Evolutionary conservation across 1,140 invertebrate genomes (phyloP).

Genomic region (Hydropsyche tenuis): DNA sequence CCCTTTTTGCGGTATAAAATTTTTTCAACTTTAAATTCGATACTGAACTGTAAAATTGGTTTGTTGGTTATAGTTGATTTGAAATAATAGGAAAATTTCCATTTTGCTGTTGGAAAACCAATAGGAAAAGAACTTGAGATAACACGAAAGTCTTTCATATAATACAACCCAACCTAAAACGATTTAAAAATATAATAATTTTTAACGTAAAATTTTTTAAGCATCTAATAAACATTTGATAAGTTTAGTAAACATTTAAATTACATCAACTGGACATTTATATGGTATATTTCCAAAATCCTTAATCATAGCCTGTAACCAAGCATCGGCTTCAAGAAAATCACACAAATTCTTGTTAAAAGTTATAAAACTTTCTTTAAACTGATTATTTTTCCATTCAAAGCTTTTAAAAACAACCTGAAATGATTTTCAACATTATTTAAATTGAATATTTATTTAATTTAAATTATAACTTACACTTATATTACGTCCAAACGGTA

Average conservation of each 20-base stretch:
- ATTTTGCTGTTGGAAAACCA: no score
- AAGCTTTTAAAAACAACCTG: constrained; percentile 8
- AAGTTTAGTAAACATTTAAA: no score
- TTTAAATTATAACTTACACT: no score
- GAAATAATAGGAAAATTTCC: no score
- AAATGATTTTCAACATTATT: no score
- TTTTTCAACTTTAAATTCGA: no score
- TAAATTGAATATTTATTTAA: no score
- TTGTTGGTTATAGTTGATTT: no score
- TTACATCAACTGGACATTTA: not conserved
- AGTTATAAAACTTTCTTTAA: constrained; percentile 17
- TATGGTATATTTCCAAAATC: constrained; percentile 11
- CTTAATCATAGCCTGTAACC: constrained; percentile 4
- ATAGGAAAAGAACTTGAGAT: not conserved
- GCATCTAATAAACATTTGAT: not conserved
- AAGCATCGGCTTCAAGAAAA: not conserved
- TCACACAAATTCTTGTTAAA: constrained; percentile 6
- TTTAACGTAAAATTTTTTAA: no score
- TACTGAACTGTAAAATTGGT: no score
- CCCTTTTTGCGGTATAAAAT: no score
- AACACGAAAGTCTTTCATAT: not conserved
- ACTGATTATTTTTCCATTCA: constrained; percentile 23
- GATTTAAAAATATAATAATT: not conserved
- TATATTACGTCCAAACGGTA: no score
- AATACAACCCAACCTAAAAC: constrained; percentile 11